phyloP scores from a whole-genome alignment of 2,797 vertebrate species.

The Brachyalestes nurse region DNA sequence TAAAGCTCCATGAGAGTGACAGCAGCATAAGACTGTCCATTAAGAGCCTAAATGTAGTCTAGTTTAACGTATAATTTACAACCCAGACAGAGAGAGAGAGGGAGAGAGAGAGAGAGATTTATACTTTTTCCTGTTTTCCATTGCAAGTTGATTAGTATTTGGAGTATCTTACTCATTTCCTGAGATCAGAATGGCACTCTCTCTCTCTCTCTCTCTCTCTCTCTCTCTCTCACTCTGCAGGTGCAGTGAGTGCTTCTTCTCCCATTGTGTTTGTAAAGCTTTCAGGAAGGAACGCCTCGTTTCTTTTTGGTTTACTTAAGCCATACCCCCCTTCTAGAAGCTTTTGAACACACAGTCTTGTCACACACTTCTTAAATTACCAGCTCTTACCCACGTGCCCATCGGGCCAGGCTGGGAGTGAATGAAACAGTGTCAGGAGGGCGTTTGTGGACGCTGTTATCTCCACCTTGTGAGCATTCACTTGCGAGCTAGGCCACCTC shows the following conservation, averaged over 20 bases:
- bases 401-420: neutral
- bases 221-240: conserved; percentile 5
- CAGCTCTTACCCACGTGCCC: neutral
- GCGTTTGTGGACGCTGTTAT: neutral
- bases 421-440: conserved; percentile 5
- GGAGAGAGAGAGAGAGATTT: too few relatives aligned
- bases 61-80: conserved; percentile 6
- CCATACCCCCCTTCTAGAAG: neutral
- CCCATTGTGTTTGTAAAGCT: conserved; percentile 17
- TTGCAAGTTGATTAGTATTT: neutral
- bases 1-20: conserved; percentile 8
- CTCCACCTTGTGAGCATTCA: conserved; percentile 15
- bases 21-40: conserved; percentile 13
- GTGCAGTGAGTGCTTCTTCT: conserved; percentile 7
- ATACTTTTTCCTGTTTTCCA: conserved; percentile 4
- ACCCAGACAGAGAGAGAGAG: neutral
- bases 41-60: conserved; percentile 9
- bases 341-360: conserved; percentile 18
- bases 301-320: conserved; percentile 20
- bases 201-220: conserved; percentile 2
- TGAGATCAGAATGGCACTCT: neutral
- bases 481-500: neutral
- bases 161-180: conserved; percentile 7
- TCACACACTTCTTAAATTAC: conserved; percentile 29
- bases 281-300: conserved; percentile 20